Evolutionary conservation across 2,113 vertebrate genomes (phyloP), one percentile per base, ranked within the genome.

Genomic region (Hydrolagus affinis): DNA sequence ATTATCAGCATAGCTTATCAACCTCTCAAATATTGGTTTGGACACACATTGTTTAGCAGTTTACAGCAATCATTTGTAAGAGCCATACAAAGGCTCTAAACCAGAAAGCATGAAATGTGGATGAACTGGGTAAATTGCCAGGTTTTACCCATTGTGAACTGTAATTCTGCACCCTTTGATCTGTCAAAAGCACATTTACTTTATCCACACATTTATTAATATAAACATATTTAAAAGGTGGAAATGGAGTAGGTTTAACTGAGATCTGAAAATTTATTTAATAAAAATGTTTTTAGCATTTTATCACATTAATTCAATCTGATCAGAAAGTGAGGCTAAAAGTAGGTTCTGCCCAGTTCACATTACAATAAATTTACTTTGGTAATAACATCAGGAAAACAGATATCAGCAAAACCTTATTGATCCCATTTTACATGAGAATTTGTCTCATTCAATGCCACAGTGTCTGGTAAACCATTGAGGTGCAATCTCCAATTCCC

Each of bases 191-290:
- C 32, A 28, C 60, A 83, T 83, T 83, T 68, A 62, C 57, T 15
- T 28, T 64, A 80, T 80, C 77, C 60, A 80, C 28, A 28, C 32
- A 11, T 25, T 83, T 83, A 64, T 9, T 64, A 66, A 83, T 83
- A 11, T 44, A 83, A 68, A 83, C 30, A 83, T 25, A 32, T 83
- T 32, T 83, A 28, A 25, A 83, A 83, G 32, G 44, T 2, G 62
- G 44, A 66, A 17, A 19, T 9, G 1, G 57, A 21, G 62, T 21
- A 68, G 17, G 15, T 30, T 83, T 83, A 23, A 32, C 17, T 21
- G 62, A 30, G 17, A 83, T 21, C 44, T 64, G 77, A 66, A 83
- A 9, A 8, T 66, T 64, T 83, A 64, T 8, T 10, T 8, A 8
- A 17, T 15, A 78, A 78, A 59, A 56, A 30, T 56, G 32, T 56